phyloP scores from a whole-genome alignment of 2,797 vertebrate species.

The Pseudotriccus pelzelni region DNA sequence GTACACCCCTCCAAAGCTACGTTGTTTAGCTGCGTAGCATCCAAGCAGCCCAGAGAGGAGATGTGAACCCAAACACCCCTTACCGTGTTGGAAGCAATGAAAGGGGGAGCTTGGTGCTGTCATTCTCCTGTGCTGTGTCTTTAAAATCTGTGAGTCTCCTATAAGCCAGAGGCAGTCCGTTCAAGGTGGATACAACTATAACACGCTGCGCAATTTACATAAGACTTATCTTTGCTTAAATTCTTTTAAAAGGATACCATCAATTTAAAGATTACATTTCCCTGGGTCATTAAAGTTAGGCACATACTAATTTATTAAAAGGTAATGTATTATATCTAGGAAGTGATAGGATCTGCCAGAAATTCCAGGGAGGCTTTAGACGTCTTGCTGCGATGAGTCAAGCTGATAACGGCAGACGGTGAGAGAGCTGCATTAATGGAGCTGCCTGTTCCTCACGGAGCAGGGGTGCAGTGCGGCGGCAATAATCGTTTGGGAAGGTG shows the following conservation, averaged over 20 bases:
- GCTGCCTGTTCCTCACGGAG: background rate
- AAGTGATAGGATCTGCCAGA: conserved; percentile 41
- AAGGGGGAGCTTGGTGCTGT: background rate
- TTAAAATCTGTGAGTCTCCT: background rate
- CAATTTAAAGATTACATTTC: conserved; percentile 29
- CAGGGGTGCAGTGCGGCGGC: background rate
- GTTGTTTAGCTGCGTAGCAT: background rate
- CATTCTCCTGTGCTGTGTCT: background rate
- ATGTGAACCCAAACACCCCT: background rate
- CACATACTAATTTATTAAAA: conserved; percentile 46
- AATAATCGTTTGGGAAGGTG: background rate
- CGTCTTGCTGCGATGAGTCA: conserved; percentile 8
- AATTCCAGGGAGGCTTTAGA: conserved; percentile 40
- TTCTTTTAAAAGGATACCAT: conserved; percentile 23
- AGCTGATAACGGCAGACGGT: background rate
- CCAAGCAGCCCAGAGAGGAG: background rate
- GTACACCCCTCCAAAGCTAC: background rate
- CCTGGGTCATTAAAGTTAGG: conserved; percentile 25
- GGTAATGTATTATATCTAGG: conserved; percentile 36
- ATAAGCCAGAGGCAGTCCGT: background rate
- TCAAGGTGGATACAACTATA: background rate
- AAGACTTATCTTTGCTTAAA: conserved; percentile 14
- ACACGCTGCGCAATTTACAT: background rate
- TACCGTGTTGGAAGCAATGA: background rate
- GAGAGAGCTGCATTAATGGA: background rate